Evolutionary conservation across 1,140 invertebrate species (phyloP).

Genomic region (Amyelois transitella): DNA sequence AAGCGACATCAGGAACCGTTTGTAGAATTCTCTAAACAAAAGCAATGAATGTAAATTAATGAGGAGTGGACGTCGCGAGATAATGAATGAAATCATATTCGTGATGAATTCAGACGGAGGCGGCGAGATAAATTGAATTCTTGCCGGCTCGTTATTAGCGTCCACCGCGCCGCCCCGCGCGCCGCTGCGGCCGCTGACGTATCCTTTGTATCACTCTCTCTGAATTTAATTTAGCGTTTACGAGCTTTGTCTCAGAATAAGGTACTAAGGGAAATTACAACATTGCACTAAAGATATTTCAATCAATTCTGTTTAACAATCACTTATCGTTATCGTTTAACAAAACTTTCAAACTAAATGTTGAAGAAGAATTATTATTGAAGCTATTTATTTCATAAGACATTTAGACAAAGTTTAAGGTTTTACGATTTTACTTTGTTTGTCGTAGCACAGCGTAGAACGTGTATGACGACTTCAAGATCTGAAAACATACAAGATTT

Average conservation of each 20-base stretch:
- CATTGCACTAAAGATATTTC: no score
- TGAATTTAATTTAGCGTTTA: background rate
- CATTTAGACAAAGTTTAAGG: no score
- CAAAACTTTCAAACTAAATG: no score
- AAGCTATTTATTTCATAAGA: no score
- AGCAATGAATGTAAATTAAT: background rate
- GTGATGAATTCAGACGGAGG: conserved; percentile 11
- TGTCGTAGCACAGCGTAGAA: conserved; percentile 59
- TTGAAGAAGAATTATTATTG: no score
- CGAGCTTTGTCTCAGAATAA: background rate
- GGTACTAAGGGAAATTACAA: no score
- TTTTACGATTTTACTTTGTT: conserved; percentile 50
- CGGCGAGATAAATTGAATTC: conserved; percentile 7
- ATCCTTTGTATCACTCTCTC: background rate
- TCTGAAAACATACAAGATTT: conserved; percentile 38
- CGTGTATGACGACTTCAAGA: conserved; percentile 58
- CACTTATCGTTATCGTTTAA: no score
- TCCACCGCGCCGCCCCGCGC: background rate
- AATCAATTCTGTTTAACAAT: no score
- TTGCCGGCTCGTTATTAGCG: conserved; percentile 4
- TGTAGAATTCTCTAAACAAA: background rate
- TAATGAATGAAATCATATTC: conserved; percentile 12
- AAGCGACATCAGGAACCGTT: background rate
- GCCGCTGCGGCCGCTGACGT: background rate
- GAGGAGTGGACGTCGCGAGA: background rate